A percentile compares a stretch with the other conserved stretches of the same genome.
Conservation (phyloP, 1,140 invertebrate genomes). For the Scaptomyza graminum region DNA sequence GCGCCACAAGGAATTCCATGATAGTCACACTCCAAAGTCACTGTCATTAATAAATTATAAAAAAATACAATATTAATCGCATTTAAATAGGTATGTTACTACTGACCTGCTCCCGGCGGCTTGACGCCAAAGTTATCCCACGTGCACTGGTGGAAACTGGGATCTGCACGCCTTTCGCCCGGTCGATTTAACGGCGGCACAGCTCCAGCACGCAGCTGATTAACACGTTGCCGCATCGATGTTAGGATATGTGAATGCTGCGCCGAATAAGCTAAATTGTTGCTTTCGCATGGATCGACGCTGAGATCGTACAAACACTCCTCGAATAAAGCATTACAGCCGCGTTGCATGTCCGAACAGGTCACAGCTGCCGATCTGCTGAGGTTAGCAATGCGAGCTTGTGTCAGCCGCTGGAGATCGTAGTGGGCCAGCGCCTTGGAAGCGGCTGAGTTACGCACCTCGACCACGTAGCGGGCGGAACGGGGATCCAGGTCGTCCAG, state of each 20-base stretch:
- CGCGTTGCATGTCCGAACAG: conserved; percentile 59
- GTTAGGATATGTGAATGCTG: conserved; percentile 43
- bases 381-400: conserved; percentile 76
- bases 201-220: conserved; percentile 45
- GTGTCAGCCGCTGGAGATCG: conserved; percentile 50
- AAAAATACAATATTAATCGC: not conserved
- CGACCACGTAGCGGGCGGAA: conserved; percentile 82
- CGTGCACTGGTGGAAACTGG: conserved; percentile 57
- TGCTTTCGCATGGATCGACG: conserved; percentile 90
- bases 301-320: conserved; percentile 90
- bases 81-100: too few relatives aligned
- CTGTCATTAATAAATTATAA: conserved; percentile 31
- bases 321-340: conserved; percentile 83
- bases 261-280: conserved; percentile 86
- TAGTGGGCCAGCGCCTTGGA: conserved; percentile 44
- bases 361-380: conserved; percentile 84
- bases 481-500: conserved; percentile 63
- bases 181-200: conserved; percentile 35
- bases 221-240: conserved; percentile 45
- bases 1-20: conserved; percentile 3
- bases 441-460: conserved; percentile 84
- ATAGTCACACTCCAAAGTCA: conserved; percentile 46
- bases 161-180: conserved; percentile 41
- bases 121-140: conserved; percentile 58
- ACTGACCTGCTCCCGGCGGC: conserved; percentile 34